Evolutionary conservation across 2,797 vertebrate genomes (phyloP).

Genomic region (Chelon labrosus): DNA sequence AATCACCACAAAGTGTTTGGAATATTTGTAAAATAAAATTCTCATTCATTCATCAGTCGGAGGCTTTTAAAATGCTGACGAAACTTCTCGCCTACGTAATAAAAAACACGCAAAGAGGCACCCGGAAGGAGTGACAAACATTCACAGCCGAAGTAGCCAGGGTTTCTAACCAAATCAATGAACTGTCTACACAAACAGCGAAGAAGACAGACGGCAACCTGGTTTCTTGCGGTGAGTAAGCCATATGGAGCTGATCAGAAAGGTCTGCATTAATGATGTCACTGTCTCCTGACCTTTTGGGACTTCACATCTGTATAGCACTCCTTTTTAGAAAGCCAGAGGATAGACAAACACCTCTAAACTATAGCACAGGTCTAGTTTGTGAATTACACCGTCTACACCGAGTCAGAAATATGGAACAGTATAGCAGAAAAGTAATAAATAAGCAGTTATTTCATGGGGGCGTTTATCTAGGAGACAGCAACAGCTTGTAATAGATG

Average conservation of each 20-base stretch:
- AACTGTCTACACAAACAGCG: background rate
- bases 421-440: background rate
- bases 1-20: background rate
- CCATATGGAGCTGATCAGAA: constrained; percentile 79
- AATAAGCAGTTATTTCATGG: background rate
- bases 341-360: constrained; percentile 36
- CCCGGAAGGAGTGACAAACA: background rate
- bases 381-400: background rate
- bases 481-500: background rate
- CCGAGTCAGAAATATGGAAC: background rate
- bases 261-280: constrained; percentile 78
- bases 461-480: background rate
- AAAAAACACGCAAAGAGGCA: background rate
- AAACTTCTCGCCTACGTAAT: constrained; percentile 1
- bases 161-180: background rate
- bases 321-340: constrained; percentile 70
- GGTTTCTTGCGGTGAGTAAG: constrained; percentile 37
- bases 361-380: constrained; percentile 14
- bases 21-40: background rate
- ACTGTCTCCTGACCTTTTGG: constrained; percentile 76
- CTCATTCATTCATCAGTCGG: background rate
- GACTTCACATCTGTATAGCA: constrained; percentile 65
- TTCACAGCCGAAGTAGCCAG: background rate
- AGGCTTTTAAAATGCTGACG: background rate
- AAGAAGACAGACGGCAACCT: constrained; percentile 23